Evolutionary conservation across 2,888 invertebrate species (phyloP), one percentile per base, ranked within the genome.

Genomic region (Tipula confusa): DNA sequence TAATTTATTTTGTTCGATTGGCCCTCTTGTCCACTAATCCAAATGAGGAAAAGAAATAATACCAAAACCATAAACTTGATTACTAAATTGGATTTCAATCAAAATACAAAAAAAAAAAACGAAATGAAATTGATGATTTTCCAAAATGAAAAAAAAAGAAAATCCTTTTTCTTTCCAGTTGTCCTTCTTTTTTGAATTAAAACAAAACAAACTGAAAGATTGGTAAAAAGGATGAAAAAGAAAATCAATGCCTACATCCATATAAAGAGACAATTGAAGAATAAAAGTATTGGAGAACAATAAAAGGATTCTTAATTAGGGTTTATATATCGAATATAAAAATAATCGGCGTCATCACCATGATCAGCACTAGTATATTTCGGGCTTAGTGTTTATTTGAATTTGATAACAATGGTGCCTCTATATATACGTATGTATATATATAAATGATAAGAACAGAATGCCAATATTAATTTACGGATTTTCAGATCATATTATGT

Each of bases 271-370:
- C 64, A 24, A 64, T 64, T 64, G 64, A 64, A 64, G 64, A 11
- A 24, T 64, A 64, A 18, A 64, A 64, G 64, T 64, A 64, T 64
- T 64, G 64, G 24, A 24, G 18, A 64, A 64, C 24, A 64, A 64
- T 64, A 64, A 64, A 64, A 64, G 64, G 64, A 64, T 64, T 64
- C 64, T 64, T 64, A 64, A 64, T 64, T 64, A 64, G 64, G 64
- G 64, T 64, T 64, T 64, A 64, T 64, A 24, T 64, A 64, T 64
- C 64, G 64, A 64, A 64, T 64, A 64, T 64, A 64, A 64, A 64
- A 64, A 64, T 64, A 64, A 64, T 64, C 64, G 64, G 18, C 64
- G 24, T 64, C 64, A 64, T 64, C 64, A 64, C 64, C 24, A 64
- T 64, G 64, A 64, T 64, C 64, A 24, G 64, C 64, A 64, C 9